Percentiles rank a stretch among this genome's conserved stretches.
Conservation (phyloP, 2,113 vertebrate species). For the Macaca fascicularis region T2T-MFA8v1.1 NC_088395.1:31984501-31985000, state of each 20-base stretch:
- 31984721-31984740: background rate
- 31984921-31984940: background rate
- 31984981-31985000: background rate
- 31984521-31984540: background rate
- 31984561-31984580: background rate
- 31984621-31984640: background rate
- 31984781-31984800: background rate
- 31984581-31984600: background rate
- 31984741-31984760: slow-evolving; percentile 21
- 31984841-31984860: slow-evolving; percentile 10
- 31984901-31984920: slow-evolving; percentile 23
- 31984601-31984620: background rate
- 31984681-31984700: background rate
- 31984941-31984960: background rate
- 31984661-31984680: background rate
- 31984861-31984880: slow-evolving; percentile 20
- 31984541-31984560: slow-evolving; percentile 5
- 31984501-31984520: background rate
- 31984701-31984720: background rate
- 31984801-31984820: slow-evolving; percentile 35
- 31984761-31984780: slow-evolving; percentile 38
- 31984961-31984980: slow-evolving; percentile 34
- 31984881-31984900: slow-evolving; percentile 35
- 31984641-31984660: background rate
- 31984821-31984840: slow-evolving; percentile 39